These are phyloP conservation scores for Lysandra coridon DNA, from an alignment of 2,888 invertebrate genomes.

Conservation along the genomic window DNA sequence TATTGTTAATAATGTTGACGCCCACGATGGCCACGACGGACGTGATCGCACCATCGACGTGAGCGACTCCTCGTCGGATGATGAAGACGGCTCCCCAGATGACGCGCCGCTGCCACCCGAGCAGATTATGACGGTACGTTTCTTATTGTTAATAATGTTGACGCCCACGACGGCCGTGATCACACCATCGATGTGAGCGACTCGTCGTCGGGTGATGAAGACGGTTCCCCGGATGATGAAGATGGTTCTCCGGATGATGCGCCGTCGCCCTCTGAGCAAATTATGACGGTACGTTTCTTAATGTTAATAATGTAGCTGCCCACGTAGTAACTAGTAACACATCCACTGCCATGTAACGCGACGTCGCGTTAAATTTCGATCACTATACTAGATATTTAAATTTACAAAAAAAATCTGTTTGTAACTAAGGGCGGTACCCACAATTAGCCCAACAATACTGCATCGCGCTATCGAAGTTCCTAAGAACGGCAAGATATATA, in stretches of 20 bases:
- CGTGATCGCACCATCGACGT: conserved; percentile 58
- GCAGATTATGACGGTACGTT: conserved; percentile 69
- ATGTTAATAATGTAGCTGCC: conserved; percentile 33
- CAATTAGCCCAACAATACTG: too few species aligned
- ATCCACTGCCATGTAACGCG: conserved; percentile 53
- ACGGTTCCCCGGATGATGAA: conserved; percentile 46
- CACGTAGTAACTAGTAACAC: conserved; percentile 48
- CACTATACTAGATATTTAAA: too few species aligned
- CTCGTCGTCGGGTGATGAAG: conserved; percentile 67
- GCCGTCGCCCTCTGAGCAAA: conserved; percentile 52
- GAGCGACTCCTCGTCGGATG: conserved; percentile 66
- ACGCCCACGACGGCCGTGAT: conserved; percentile 56
- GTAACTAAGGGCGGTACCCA: too few species aligned
- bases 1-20: conserved; percentile 24
- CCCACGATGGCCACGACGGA: conserved; percentile 50
- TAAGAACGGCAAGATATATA: too few species aligned
- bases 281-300: conserved; percentile 59
- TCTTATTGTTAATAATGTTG: neutral
- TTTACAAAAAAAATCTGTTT: too few species aligned
- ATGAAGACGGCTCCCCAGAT: conserved; percentile 62
- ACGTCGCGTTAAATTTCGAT: conserved; percentile 44
- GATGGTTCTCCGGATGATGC: conserved; percentile 51
- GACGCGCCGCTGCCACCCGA: conserved; percentile 50
- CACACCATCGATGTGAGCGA: conserved; percentile 72
- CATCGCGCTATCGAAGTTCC: too few species aligned